Base-by-base conservation (phyloP, 2,113 vertebrate genomes). In the Ciconia maguari region DNA sequence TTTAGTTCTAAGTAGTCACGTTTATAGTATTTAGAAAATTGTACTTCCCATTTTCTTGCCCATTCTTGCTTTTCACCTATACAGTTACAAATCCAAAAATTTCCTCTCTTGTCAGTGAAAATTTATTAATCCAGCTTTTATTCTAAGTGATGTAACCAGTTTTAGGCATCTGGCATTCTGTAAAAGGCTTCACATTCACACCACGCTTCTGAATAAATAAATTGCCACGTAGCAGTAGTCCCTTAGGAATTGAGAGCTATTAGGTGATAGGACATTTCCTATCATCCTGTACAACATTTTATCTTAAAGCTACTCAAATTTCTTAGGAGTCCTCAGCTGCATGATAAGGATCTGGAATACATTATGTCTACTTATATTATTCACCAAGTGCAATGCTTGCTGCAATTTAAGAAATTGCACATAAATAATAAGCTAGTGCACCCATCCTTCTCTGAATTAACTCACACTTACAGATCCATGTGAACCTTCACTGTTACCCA, bases 231-330 rank as follows among this genome's bases (percentile, higher is more conserved):
- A 92, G 88, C 13, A 92, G 27, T 24, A 86, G 60, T 29, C 27
- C 44, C 42, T 86, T 54, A 79, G 93, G 75, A 97, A 94, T 9
- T 46, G 89, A 90, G 75, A 95, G 26, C 44, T 77, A 57, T 72
- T 65, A 90, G 57, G 17, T 29, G 49, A 96, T 38, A 92, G 55
- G 51, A 72, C 1, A 16, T 55, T 49, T 87, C 34, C 10, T 71
- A 66, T 86, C 78, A 94, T 55, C 49, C 65, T 60, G 76, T 51
- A 76, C 17, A 72, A 79, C 16, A 70, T 66, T 91, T 96, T 82
- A 48, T 81, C n/a, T 74, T 57, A 52, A 95, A 97, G 71, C 55
- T 84, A 84, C 22, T 88, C 29, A 0, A 68, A 96, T 94, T 83
- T 95, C 64, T 89, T 79, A 81, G 80, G 57, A 94, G n/a, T 83